phyloP scores from a whole-genome alignment of 92 coral and sea anemone species.

The Parazoanthus atlanticus region DNA sequence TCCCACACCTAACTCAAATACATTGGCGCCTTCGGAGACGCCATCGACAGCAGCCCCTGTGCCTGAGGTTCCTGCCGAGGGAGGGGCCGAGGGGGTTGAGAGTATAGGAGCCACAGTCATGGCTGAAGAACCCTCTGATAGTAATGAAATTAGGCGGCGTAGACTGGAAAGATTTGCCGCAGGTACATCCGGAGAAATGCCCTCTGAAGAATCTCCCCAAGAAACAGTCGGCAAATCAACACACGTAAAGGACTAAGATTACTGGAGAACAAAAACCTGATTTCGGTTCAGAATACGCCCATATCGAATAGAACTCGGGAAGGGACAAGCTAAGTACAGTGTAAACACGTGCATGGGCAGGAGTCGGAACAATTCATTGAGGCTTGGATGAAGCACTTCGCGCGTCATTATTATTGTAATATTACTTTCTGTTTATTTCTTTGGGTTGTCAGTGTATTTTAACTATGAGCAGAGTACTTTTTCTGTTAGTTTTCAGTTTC shows the following conservation, averaged over 20 bases:
- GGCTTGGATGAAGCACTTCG: background rate
- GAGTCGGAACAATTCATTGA: background rate
- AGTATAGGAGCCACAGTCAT: slow-evolving; percentile 53
- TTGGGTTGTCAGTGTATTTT: background rate
- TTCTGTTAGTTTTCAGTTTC: too few species aligned
- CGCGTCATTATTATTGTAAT: background rate
- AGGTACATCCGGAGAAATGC: slow-evolving; percentile 27
- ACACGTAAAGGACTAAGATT: background rate
- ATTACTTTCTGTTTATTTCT: background rate
- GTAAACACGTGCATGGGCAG: background rate
- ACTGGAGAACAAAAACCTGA: background rate
- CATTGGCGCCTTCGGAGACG: background rate
- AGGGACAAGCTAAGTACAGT: background rate
- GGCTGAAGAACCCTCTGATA: slow-evolving; percentile 48
- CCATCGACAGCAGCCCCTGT: background rate
- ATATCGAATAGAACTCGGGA: background rate
- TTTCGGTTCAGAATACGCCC: background rate
- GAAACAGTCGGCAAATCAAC: slow-evolving; percentile 26
- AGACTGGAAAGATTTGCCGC: slow-evolving; percentile 72
- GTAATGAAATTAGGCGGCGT: slow-evolving; percentile 77
- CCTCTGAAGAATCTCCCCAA: slow-evolving; percentile 26
- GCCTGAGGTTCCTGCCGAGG: background rate
- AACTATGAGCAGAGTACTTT: background rate
- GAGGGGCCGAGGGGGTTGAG: slow-evolving; percentile 16
- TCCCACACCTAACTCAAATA: background rate